phyloP scores from a whole-genome alignment of 2,888 invertebrate species.

The Vanessa cardui region DNA sequence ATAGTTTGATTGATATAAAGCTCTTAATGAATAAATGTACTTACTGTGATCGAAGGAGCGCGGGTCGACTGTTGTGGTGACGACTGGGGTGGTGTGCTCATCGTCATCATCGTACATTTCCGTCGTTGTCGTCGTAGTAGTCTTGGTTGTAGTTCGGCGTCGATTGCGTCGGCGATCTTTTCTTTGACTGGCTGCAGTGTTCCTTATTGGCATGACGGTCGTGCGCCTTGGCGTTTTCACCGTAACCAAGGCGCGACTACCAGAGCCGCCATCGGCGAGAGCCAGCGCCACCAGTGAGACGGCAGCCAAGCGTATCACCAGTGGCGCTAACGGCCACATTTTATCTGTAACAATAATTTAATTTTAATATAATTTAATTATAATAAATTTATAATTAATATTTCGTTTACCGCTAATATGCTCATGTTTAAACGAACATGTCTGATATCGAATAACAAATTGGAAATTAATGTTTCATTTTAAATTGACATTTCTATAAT shows the following conservation, averaged over 20 bases:
- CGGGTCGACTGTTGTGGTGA: slow-evolving; percentile 70
- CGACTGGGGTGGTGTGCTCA: slow-evolving; percentile 54
- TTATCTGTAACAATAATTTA: slow-evolving; percentile 53
- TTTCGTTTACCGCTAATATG: too few relatives aligned
- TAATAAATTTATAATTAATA: neutral
- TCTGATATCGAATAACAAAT: neutral
- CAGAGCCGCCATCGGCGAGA: slow-evolving; percentile 61
- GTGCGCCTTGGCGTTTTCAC: slow-evolving; percentile 38
- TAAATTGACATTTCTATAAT: neutral
- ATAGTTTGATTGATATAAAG: too few relatives aligned
- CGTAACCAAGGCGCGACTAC: slow-evolving; percentile 42
- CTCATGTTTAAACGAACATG: too few relatives aligned
- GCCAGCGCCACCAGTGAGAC: slow-evolving; percentile 78
- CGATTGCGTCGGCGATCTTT: slow-evolving; percentile 59
- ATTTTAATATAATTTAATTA: neutral
- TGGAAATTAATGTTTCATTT: neutral
- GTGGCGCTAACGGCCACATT: slow-evolving; percentile 73
- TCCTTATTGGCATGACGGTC: slow-evolving; percentile 34
- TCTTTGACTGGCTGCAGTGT: slow-evolving; percentile 47
- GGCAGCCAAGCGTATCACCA: slow-evolving; percentile 69
- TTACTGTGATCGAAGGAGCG: slow-evolving; percentile 72
- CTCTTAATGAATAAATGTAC: slow-evolving; percentile 43
- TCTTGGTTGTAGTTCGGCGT: slow-evolving; percentile 55
- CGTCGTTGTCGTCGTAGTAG: slow-evolving; percentile 63
- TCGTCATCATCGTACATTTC: slow-evolving; percentile 61